Evolutionary conservation across 2,888 invertebrate species (phyloP), one percentile per base, ranked within the genome.

Genomic region (Andrena marginata): DNA sequence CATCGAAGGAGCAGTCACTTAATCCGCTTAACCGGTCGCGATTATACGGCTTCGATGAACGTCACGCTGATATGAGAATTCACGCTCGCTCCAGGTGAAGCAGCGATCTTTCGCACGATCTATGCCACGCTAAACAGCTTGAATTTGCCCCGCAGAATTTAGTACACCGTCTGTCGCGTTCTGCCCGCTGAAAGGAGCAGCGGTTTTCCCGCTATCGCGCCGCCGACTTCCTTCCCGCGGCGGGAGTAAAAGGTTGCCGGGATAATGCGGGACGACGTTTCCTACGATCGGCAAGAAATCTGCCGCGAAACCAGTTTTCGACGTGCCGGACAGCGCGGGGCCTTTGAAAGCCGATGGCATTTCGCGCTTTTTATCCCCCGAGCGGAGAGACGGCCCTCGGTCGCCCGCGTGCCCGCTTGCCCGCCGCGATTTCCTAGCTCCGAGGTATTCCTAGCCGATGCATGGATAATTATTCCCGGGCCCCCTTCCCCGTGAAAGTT

Each of bases 391-490:
- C 20, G 26, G 67, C 29, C 31, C n/a, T 48, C 62, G 56, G 23
- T 20, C n/a, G 16, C 31, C 54, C 23, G 23, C 54, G 0, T 16
- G 29, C 20, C 54, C 23, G 23, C 48, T 0, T 16, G 23, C 20
- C 48, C 35, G 29, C 70, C 74, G 62, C 69, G 59, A 87, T 85
- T 87, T 88, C 68, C 73, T 78, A 80, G 31, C 69, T 65, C 54
- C 60, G 48, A 78, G 69, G 56, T 75, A 85, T 70, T 65, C 72
- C 63, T 26, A 65, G 67, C 35, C 72, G 73, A 65, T 74, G 76
- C 76, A 74, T 64, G 79, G 75, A 77, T 81, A 85, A 89, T 89
- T 85, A 83, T 87, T 85, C 74, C 23, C 73, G 69, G 87, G 83
- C 54, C 73, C 26, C 23, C 42, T 42, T 42, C 42, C 10, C 23